Percentiles rank a stretch among this genome's conserved stretches.
phyloP scores from a whole-genome alignment of 64 coral and sea anemone species.

The Montipora cactus region DNA sequence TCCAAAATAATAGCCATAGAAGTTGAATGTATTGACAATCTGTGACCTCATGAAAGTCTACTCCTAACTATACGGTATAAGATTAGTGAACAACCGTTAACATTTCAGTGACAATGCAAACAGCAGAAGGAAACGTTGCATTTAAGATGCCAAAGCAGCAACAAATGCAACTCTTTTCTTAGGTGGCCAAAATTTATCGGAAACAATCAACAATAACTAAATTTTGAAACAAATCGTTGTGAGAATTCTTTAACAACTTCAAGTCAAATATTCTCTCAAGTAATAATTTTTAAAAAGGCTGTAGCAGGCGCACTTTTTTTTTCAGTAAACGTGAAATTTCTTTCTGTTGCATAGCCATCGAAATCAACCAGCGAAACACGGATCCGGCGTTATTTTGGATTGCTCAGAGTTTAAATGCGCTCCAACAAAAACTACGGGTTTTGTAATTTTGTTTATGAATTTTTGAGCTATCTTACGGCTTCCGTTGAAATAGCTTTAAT shows the following conservation, averaged over 20 bases:
- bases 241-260: too few species aligned
- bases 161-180: too few species aligned
- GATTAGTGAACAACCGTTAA: too few species aligned
- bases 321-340: background rate
- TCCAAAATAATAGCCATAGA: too few species aligned
- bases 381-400: background rate
- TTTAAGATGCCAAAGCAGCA: too few species aligned
- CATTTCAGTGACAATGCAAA: background rate
- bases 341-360: background rate
- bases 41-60: background rate
- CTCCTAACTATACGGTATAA: background rate
- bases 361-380: background rate
- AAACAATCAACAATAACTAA: too few species aligned
- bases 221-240: too few species aligned
- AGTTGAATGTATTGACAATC: background rate
- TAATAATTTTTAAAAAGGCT: too few species aligned
- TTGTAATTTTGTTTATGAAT: slow-evolving; percentile 32
- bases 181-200: too few species aligned
- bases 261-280: too few species aligned
- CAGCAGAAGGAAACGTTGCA: background rate
- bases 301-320: background rate
- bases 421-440: background rate
- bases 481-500: background rate
- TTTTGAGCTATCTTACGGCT: slow-evolving; percentile 8
- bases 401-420: background rate